phyloP scores from a whole-genome alignment of 2,888 invertebrate species.

The Drosophila kambysellisi region DNA sequence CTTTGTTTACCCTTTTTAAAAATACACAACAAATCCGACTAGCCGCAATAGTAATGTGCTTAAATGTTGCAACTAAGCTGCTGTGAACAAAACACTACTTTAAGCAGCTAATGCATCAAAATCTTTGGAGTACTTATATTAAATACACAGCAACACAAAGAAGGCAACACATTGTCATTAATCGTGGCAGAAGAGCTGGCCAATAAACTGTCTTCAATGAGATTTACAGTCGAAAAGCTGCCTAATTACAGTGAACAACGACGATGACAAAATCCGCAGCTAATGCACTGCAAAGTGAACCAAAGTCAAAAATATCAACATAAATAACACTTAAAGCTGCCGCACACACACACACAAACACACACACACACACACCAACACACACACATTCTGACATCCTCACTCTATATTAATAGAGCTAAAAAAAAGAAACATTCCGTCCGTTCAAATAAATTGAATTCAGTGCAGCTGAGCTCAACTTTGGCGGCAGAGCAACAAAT shows the following conservation, averaged over 20 bases:
- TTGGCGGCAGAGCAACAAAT: constrained; percentile 80
- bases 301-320: constrained; percentile 80
- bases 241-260: constrained; percentile 65
- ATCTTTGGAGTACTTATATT: constrained; percentile 24
- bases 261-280: constrained; percentile 64
- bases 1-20: background rate
- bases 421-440: constrained; percentile 46
- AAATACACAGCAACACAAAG: constrained; percentile 9
- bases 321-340: constrained; percentile 76
- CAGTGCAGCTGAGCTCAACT: constrained; percentile 71
- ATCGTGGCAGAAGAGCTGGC: constrained; percentile 51
- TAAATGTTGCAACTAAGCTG: constrained; percentile 15
- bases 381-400: background rate
- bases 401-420: constrained; percentile 12
- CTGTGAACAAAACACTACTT: constrained; percentile 18
- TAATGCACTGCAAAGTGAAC: constrained; percentile 69
- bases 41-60: constrained; percentile 2
- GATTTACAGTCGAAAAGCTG: constrained; percentile 75
- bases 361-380: background rate
- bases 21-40: background rate
- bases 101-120: constrained; percentile 33
- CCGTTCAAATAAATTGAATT: constrained; percentile 78
- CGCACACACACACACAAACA: constrained; percentile 8
- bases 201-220: constrained; percentile 70
- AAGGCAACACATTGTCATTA: constrained; percentile 47